These are phyloP conservation scores for Ctenoplectra terminalis DNA, from an alignment of 1,140 invertebrate species.

Conservation along the genomic window DNA sequence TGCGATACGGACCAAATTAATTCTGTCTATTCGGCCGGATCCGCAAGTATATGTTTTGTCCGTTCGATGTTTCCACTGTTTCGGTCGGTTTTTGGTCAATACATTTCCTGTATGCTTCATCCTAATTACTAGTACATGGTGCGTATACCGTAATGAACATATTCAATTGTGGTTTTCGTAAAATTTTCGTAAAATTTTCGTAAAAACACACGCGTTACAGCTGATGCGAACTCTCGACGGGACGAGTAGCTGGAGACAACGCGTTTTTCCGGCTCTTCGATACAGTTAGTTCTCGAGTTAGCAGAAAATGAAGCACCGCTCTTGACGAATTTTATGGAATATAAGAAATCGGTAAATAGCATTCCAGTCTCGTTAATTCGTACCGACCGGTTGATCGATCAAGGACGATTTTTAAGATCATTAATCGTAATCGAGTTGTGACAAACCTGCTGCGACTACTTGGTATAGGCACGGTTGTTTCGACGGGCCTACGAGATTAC, in stretches of 20 bases:
- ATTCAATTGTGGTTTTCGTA: conserved; percentile 70
- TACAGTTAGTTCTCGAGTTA: too few species aligned
- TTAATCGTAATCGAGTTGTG: not conserved
- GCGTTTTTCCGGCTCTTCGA: too few species aligned
- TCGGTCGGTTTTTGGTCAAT: not conserved
- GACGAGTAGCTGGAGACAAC: too few species aligned
- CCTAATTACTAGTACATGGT: not conserved
- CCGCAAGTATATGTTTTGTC: not conserved
- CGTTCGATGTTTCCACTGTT: not conserved
- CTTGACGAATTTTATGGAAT: too few species aligned
- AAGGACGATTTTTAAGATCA: too few species aligned
- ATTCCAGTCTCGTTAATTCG: too few species aligned
- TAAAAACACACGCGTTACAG: too few species aligned
- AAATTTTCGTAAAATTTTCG: too few species aligned
- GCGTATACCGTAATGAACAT: conserved; percentile 61
- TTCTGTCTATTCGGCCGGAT: not conserved
- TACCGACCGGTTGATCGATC: too few species aligned
- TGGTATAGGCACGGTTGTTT: conserved; percentile 90
- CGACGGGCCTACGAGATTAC: conserved; percentile 89
- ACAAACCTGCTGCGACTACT: conserved; percentile 89
- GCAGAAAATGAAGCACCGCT: too few species aligned
- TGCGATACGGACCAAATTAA: conserved; percentile 37
- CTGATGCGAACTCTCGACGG: too few species aligned
- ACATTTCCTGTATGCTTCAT: not conserved
- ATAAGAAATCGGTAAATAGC: too few species aligned